phyloP scores from a whole-genome alignment of 2,888 invertebrate genomes.

The Parochlus steinenii region DNA sequence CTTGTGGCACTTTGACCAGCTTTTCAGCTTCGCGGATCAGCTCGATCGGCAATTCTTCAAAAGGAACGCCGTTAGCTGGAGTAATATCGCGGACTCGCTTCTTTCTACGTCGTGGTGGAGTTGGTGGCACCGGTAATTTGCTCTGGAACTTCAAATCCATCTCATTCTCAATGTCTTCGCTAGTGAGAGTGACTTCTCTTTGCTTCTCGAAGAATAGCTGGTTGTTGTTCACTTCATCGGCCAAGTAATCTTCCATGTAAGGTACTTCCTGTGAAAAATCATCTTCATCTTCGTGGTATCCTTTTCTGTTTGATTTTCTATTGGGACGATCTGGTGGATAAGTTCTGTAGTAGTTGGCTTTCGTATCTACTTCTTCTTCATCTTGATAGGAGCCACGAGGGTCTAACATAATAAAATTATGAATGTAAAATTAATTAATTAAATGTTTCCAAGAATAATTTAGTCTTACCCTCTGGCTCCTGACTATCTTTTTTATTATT shows the following conservation, averaged over 20 bases:
- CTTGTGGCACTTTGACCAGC: constrained; percentile 3
- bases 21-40: neutral
- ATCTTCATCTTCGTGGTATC: constrained; percentile 20
- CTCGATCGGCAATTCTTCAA: constrained; percentile 13
- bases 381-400: too few species aligned
- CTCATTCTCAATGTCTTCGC: constrained; percentile 16
- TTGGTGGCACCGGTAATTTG: constrained; percentile 21
- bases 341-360: constrained; percentile 20
- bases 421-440: too few species aligned
- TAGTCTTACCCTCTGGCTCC: constrained; percentile 29
- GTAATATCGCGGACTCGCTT: constrained; percentile 20
- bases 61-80: constrained; percentile 25
- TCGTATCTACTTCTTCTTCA: constrained; percentile 25
- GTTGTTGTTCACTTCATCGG: constrained; percentile 14
- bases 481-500: constrained; percentile 11
- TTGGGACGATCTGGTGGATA: constrained; percentile 34
- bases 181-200: constrained; percentile 30
- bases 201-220: constrained; percentile 31
- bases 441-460: too few species aligned
- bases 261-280: constrained; percentile 19
- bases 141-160: constrained; percentile 15
- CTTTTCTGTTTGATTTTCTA: constrained; percentile 31
- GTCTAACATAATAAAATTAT: too few species aligned
- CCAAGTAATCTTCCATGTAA: constrained; percentile 27
- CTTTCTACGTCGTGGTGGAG: constrained; percentile 28